Base-by-base conservation (phyloP, 2,888 invertebrate species). In the Tubulanus polymorphus region DNA sequence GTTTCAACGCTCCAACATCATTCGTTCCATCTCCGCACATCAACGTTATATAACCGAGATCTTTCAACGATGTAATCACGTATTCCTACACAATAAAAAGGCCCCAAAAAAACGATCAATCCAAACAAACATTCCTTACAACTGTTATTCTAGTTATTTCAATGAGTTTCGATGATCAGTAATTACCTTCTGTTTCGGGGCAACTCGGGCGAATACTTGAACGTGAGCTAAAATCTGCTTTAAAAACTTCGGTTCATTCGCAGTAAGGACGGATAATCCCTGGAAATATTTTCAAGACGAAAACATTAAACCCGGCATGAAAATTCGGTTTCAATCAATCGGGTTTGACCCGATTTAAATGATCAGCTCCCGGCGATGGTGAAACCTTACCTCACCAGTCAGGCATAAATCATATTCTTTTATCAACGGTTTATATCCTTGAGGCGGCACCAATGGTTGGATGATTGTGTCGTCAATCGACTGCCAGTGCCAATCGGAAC, bases 1-100 rank as follows among this genome's bases (percentile, higher is more conserved):
- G 99, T 81, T 99, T 99, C 50, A 99, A 64, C 18, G 79, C 79
- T 20, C 99, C 99, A 12, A 99, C 99, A 81, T 99, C 99, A 78
- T 99, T 99, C 1, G 99, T 99, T 53, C 99, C 99, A 81, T 99
- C 99, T 1, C 99, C 99, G 75, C 99, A 99, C 99, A 99, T 99
- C 1, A 99, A 83, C 0, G 96, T 94, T 2, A 86, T 86, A 72
- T 86, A 92, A 3, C 99, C 99, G 12, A 90, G 81, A 29, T 86
- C 84, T 62, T 78, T 96, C 52, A 99, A 80, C 3, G 89, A 87
- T 8, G 92, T 90, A 45, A 99, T 88, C 1, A 97, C 90, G 73
- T 87, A 89, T 80, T 99, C 97, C 80, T 82, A 60, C 12, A 55
- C 12, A 10, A 32, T 20, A 25, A 37, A 35, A 49, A 49, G 20